Conservation (phyloP, 1,140 invertebrate genomes). For the Drosophila gunungcola region DNA sequence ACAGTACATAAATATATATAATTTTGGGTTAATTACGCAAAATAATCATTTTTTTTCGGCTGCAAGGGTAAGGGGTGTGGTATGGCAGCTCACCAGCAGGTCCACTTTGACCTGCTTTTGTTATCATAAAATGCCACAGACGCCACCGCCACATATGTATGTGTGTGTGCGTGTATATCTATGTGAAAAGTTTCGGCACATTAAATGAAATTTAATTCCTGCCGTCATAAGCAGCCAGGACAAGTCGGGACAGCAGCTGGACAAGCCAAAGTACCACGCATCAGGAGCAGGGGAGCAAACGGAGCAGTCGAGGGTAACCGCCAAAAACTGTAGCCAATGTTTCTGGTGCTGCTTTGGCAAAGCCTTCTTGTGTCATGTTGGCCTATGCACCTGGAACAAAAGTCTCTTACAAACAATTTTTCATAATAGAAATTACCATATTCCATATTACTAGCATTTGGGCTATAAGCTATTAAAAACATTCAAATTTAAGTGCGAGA, state of each 20-base stretch:
- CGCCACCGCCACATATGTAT: constrained; percentile 45
- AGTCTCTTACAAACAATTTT: not conserved
- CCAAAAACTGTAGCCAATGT: constrained; percentile 69
- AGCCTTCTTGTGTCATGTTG: constrained; percentile 67
- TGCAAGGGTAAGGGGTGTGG: constrained; percentile 7
- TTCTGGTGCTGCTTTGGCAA: constrained; percentile 55
- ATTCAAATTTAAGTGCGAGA: too few relatives aligned
- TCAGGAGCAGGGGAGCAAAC: constrained; percentile 6
- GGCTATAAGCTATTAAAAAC: too few relatives aligned
- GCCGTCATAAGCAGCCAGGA: constrained; percentile 69
- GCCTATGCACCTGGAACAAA: not conserved
- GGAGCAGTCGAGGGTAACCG: constrained; percentile 47
- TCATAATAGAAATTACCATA: too few relatives aligned
- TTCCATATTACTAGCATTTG: too few relatives aligned
- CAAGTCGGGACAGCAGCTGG: constrained; percentile 59
- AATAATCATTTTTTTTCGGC: constrained; percentile 72
- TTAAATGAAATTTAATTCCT: constrained; percentile 82
- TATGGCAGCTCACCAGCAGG: constrained; percentile 31
- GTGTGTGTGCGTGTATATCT: constrained; percentile 24
- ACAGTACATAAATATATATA: constrained; percentile 69
- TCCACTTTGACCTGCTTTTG: constrained; percentile 74
- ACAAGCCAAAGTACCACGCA: constrained; percentile 60
- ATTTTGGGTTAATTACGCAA: constrained; percentile 74
- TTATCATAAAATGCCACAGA: constrained; percentile 75
- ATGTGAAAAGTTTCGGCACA: constrained; percentile 73